Base-by-base conservation (phyloP, 2,113 vertebrate species). In the Orthonyx spaldingii region DNA sequence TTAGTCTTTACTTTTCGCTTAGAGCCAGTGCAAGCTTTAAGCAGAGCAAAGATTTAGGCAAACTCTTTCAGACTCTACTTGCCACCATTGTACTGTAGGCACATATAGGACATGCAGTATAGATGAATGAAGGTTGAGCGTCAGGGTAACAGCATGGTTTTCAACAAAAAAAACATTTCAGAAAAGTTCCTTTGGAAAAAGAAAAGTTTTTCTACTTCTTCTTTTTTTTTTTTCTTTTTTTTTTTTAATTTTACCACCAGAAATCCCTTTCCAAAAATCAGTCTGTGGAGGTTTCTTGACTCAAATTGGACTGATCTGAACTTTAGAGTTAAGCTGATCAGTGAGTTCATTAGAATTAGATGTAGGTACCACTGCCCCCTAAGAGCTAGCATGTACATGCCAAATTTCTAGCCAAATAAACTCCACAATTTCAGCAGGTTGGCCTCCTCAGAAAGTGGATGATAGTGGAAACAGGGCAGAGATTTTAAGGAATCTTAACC, bases 1-100 rank as follows among this genome's bases (percentile, higher is more conserved):
- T 80, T 80, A 57, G 66, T 53, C 42, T 92, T 80, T 17, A 27
- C 33, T 78, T 89, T 56, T 87, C 30, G 11, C 76, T 91, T 84
- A 55, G n/a, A 90, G 52, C 7, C 35, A 65, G 14, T 21, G 16
- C 49, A 84, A 68, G 11, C 35, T 92, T 74, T 47, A 56, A 84
- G 57, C 16, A 70, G 5, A 72, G 44, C 17, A 82, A 75, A 87
- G 42, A 59, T 70, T 90, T 74, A 77, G 61, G 42, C 13, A 35
- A 63, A 61, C 39, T 52, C 20, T 79, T 79, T 91, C n/a, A n/a
- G n/a, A n/a, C n/a, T n/a, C n/a, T 74, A 63, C 39, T 66, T 84
- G 59, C 39, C 52, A 50, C n/a, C 17, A 47, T 4, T 61, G 15
- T 74, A 77, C 42, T 66, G 35, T 59, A 28, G 68, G 37, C 66